Percentiles rank a stretch among this genome's conserved stretches.
Evolutionary conservation across 2,797 vertebrate genomes (phyloP).

Genomic region (Spea hammondii): DNA sequence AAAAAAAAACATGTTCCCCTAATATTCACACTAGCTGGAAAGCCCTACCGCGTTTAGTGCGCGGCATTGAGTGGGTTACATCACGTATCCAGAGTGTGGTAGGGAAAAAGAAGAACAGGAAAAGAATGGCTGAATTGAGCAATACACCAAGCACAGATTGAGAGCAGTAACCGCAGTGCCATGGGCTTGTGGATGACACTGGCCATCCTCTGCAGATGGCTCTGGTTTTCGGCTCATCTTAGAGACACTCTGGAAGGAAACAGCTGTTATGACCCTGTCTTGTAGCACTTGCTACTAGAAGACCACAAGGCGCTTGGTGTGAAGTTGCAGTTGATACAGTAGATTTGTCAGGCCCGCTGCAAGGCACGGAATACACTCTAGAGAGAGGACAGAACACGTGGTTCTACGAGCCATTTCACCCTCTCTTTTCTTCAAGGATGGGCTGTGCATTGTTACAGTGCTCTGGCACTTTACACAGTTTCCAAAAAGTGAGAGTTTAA

Average conservation of each 20-base stretch:
- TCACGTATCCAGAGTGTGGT: slow-evolving; percentile 6
- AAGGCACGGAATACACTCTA: too few relatives aligned
- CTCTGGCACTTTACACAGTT: too few relatives aligned
- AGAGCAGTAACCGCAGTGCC: slow-evolving; percentile 59
- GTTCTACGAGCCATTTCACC: too few relatives aligned
- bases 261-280: slow-evolving; percentile 12
- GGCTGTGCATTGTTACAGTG: too few relatives aligned
- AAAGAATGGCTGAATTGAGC: slow-evolving; percentile 65
- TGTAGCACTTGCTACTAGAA: not conserved
- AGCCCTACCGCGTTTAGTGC: not conserved
- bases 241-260: slow-evolving; percentile 26
- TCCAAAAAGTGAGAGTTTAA: too few relatives aligned
- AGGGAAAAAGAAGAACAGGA: slow-evolving; percentile 63
- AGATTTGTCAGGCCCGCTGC: too few relatives aligned
- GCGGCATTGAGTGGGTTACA: not conserved
- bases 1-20: too few relatives aligned
- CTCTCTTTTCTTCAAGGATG: too few relatives aligned
- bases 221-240: slow-evolving; percentile 10
- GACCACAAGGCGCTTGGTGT: slow-evolving; percentile 15
- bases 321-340: not conserved
- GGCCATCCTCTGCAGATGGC: slow-evolving; percentile 25
- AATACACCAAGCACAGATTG: slow-evolving; percentile 64
- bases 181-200: slow-evolving; percentile 35
- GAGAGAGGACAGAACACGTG: too few relatives aligned
- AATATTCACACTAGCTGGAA: too few relatives aligned